These are phyloP conservation scores for Hystrix cristata DNA, from an alignment of 2,113 vertebrate genomes.

Conservation along the genomic window DNA sequence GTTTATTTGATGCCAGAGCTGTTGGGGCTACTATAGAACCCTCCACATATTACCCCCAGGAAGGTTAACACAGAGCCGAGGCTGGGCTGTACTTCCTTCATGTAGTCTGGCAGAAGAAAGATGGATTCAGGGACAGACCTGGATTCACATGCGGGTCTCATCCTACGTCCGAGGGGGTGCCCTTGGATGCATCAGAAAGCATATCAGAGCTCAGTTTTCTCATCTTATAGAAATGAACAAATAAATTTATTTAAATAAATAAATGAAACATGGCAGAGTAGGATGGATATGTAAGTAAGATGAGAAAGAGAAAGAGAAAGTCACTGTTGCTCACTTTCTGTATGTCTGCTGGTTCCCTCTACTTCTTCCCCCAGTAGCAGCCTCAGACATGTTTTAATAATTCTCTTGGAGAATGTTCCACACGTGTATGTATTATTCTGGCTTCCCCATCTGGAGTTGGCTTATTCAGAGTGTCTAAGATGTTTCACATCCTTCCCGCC, in stretches of 20 bases:
- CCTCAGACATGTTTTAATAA: not conserved
- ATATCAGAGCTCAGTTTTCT: not conserved
- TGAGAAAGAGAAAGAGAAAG: not conserved
- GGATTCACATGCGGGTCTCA: not conserved
- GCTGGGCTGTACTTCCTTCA: not conserved
- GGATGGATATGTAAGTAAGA: not conserved
- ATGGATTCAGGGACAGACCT: not conserved
- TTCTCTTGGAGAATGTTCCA: not conserved
- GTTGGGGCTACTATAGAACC: not conserved
- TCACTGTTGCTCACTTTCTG: fast-evolving
- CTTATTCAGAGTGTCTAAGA: not conserved
- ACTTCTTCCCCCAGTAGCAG: not conserved
- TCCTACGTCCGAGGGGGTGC: not conserved
- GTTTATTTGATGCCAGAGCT: not conserved
- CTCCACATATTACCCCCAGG: fast-evolving
- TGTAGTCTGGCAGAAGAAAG: not conserved
- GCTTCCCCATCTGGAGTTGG: not conserved
- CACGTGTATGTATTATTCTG: not conserved
- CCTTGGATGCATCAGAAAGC: not conserved
- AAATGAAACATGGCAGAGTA: not conserved
- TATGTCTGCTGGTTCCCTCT: not conserved
- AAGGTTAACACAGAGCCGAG: fast-evolving
- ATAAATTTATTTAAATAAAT: not conserved
- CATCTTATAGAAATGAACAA: not conserved
- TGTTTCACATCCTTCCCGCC: not conserved